phyloP scores from a whole-genome alignment of 1,140 invertebrate genomes.

The Aplysia californica region DNA sequence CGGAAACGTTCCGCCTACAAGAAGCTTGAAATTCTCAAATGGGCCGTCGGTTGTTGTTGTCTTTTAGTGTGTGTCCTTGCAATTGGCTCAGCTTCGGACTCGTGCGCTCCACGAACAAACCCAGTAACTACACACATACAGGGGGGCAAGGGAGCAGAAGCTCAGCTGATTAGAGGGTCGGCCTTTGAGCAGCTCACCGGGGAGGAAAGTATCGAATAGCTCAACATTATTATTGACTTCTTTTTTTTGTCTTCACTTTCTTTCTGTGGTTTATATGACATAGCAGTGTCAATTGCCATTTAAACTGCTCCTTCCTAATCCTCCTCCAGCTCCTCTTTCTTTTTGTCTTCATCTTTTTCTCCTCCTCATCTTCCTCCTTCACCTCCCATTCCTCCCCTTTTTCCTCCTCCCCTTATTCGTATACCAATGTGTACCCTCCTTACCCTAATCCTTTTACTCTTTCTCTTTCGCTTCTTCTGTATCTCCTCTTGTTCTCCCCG shows the following conservation, averaged over 20 bases:
- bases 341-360: background rate
- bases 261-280: background rate
- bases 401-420: background rate
- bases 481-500: background rate
- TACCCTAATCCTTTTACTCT: background rate
- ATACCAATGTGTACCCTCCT: background rate
- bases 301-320: background rate
- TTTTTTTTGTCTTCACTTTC: background rate
- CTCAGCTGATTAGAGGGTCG: background rate
- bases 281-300: background rate
- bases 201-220: background rate
- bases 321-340: background rate
- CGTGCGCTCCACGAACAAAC: background rate
- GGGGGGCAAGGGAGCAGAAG: background rate
- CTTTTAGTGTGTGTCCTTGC: too few relatives aligned
- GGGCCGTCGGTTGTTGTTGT: too few relatives aligned
- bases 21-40: too few relatives aligned
- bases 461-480: background rate
- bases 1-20: too few relatives aligned
- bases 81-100: too few relatives aligned
- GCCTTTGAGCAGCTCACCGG: too few relatives aligned
- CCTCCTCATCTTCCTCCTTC: background rate
- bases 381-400: background rate
- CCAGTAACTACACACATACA: background rate
- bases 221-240: background rate